Percentiles rank a stretch among this genome's conserved stretches.
phyloP scores from a whole-genome alignment of 1,140 invertebrate genomes.

The Eurosta solidaginis region DNA sequence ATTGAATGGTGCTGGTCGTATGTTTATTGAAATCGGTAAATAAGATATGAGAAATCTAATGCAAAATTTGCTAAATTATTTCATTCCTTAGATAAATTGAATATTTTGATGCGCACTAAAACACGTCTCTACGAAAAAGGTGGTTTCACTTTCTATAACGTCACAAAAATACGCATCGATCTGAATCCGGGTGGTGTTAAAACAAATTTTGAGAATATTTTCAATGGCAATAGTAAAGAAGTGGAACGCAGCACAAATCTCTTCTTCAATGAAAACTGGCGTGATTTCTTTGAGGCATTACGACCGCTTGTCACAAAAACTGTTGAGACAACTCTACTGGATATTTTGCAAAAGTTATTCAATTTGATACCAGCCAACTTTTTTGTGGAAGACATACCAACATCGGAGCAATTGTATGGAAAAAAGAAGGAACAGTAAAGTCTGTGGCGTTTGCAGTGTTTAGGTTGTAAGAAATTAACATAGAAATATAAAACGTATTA shows the following conservation, averaged over 20 bases:
- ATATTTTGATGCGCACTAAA: conserved; percentile 67
- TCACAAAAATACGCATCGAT: conserved; percentile 63
- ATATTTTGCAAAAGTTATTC: conserved; percentile 65
- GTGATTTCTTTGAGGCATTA: conserved; percentile 65
- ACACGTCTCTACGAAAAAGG: conserved; percentile 66
- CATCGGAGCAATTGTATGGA: conserved; percentile 34
- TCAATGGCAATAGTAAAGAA: conserved; percentile 36
- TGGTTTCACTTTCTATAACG: conserved; percentile 66
- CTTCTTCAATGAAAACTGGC: conserved; percentile 69
- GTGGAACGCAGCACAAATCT: conserved; percentile 67
- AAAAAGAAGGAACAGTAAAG: neutral
- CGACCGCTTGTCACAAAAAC: conserved; percentile 66
- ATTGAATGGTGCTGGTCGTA: conserved; percentile 68
- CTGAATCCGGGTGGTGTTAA: conserved; percentile 55
- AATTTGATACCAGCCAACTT: conserved; percentile 63
- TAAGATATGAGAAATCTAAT: neutral
- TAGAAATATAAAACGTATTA: too few relatives aligned
- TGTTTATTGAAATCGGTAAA: conserved; percentile 72
- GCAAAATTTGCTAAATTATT: neutral
- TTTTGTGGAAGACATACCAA: conserved; percentile 39
- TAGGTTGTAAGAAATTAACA: too few relatives aligned
- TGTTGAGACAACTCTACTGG: conserved; percentile 66
- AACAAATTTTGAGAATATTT: conserved; percentile 33
- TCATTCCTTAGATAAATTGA: conserved; percentile 63
- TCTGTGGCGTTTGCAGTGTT: too few relatives aligned